Percentiles rank a stretch among this genome's conserved stretches.
Evolutionary conservation across 2,797 vertebrate species (phyloP).

Genomic region (Takifugu ocellatus): DNA sequence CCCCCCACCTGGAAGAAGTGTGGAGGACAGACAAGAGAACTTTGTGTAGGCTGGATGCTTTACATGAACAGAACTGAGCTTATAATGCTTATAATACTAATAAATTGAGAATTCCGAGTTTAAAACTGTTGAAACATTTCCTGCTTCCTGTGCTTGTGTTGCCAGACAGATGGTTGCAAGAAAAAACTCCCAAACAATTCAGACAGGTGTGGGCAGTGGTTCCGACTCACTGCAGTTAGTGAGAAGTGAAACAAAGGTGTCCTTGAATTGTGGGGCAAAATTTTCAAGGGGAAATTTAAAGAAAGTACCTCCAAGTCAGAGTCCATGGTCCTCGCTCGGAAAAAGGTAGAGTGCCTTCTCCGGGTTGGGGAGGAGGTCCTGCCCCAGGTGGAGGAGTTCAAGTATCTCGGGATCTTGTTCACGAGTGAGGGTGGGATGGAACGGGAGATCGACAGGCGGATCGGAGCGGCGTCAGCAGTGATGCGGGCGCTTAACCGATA

Average conservation of each 20-base stretch:
- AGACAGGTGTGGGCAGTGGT: conserved; percentile 50
- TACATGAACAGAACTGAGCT: conserved; percentile 37
- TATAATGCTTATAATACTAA: conserved; percentile 39
- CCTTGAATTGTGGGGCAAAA: no score
- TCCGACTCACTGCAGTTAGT: conserved; percentile 35
- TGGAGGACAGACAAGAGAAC: conserved; percentile 23
- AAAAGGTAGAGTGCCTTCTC: no score
- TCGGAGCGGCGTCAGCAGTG: no score
- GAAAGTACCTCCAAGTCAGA: no score
- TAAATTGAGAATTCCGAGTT: conserved; percentile 39
- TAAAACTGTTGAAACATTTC: conserved; percentile 25
- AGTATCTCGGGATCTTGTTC: no score
- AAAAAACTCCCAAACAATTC: conserved; percentile 21
- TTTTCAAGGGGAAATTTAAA: no score
- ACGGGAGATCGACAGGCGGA: no score
- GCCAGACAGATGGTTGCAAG: conserved; percentile 41
- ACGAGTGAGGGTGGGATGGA: no score
- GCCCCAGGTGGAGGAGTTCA: no score
- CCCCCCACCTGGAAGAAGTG: conserved; percentile 31
- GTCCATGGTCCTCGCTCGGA: no score
- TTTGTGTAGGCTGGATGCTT: conserved; percentile 41
- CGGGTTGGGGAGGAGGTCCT: no score
- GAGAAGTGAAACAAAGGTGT: conserved; percentile 28
- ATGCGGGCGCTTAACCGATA: no score
- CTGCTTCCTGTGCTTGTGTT: conserved; percentile 23